These are phyloP conservation scores for Cordilura impudica DNA, from an alignment of 2,888 invertebrate genomes.

Conservation along the genomic window DNA sequence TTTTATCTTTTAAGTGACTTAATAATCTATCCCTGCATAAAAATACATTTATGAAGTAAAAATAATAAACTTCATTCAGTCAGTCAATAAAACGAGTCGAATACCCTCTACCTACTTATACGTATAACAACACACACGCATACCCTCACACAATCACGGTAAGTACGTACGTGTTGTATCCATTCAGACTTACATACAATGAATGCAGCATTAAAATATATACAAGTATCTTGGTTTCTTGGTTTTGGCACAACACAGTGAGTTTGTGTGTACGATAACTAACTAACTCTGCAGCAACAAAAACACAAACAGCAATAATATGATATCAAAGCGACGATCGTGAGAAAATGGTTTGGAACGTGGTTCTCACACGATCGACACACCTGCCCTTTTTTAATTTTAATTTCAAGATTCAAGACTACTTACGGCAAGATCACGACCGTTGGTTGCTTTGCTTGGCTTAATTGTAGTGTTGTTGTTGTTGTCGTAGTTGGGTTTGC, in stretches of 20 bases:
- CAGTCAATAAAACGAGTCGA: constrained; percentile 54
- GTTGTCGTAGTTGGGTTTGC: constrained; percentile 41
- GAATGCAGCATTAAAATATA: constrained; percentile 46
- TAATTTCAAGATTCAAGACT: constrained; percentile 75
- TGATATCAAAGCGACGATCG: constrained; percentile 77
- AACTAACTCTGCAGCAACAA: constrained; percentile 28
- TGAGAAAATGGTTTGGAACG: constrained; percentile 79
- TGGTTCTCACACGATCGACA: constrained; percentile 79
- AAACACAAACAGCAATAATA: constrained; percentile 37
- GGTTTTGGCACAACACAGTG: constrained; percentile 38
- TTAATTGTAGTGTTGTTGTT: constrained; percentile 16
- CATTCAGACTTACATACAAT: constrained; percentile 50
- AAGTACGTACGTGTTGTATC: constrained; percentile 47
- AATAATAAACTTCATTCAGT: constrained; percentile 49
- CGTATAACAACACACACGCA: background rate
- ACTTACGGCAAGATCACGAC: constrained; percentile 77
- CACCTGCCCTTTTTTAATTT: constrained; percentile 78
- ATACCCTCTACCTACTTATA: constrained; percentile 46
- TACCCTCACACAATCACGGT: background rate
- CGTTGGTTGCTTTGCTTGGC: constrained; percentile 59
- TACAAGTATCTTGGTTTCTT: constrained; percentile 21
- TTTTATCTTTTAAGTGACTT: background rate
- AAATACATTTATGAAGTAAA: constrained; percentile 47
- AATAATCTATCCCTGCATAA: constrained; percentile 20
- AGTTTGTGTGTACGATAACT: constrained; percentile 45